Evolutionary conservation across 2,888 invertebrate genomes (phyloP).

Genomic region (Tetragonisca angustula): DNA sequence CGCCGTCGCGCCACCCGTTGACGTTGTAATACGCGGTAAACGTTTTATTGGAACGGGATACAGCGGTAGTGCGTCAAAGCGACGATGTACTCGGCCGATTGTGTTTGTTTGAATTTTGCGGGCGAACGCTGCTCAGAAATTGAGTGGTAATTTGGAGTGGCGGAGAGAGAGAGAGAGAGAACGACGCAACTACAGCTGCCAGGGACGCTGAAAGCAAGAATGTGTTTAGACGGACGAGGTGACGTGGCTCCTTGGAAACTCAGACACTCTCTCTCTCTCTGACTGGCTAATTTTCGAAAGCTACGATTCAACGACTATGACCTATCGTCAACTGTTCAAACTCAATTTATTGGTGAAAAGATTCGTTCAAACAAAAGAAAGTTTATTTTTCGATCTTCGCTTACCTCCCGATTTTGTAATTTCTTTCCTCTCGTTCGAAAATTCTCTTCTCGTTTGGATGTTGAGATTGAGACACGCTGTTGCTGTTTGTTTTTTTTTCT

Average conservation of each 20-base stretch:
- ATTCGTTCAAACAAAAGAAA: too few species aligned
- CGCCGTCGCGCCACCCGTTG: conserved; percentile 41
- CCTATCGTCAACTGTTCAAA: too few species aligned
- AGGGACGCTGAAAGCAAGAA: conserved; percentile 16
- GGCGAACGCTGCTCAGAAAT: conserved; percentile 46
- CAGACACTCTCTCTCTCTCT: neutral
- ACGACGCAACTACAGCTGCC: conserved; percentile 29
- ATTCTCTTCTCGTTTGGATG: too few species aligned
- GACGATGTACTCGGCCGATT: conserved; percentile 46
- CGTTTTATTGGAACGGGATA: conserved; percentile 65
- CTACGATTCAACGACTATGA: too few species aligned
- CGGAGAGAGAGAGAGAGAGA: conserved; percentile 9
- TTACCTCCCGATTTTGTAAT: too few species aligned
- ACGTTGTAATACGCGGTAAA: conserved; percentile 68
- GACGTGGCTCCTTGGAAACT: neutral
- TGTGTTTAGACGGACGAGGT: conserved; percentile 28
- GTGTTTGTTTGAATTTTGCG: conserved; percentile 53
- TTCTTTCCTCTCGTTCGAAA: too few species aligned
- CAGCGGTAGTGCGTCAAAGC: conserved; percentile 55
- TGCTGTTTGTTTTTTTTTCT: too few species aligned
- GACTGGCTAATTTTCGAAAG: neutral
- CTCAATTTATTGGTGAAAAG: too few species aligned
- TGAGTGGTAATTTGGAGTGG: conserved; percentile 48
- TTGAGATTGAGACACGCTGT: too few species aligned
- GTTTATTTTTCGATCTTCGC: too few species aligned